These are phyloP conservation scores for Danio aesculapii DNA, from an alignment of 2,797 vertebrate genomes.

Conservation along the genomic window DNA sequence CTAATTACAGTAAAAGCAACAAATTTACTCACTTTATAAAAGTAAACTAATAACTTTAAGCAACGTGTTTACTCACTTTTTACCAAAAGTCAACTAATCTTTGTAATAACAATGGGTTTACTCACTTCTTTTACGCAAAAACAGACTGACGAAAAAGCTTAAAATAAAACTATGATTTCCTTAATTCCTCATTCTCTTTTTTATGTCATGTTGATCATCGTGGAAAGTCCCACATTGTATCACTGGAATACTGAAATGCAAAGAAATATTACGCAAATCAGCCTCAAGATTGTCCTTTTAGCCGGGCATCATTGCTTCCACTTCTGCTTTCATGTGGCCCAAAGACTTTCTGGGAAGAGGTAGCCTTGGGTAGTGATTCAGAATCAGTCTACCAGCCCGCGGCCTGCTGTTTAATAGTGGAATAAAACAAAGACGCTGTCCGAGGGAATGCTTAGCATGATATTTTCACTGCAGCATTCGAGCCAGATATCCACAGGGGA, in stretches of 20 bases:
- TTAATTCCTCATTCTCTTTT: not conserved
- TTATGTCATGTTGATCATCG: not conserved
- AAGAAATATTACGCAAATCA: not conserved
- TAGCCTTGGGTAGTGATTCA: conserved; percentile 59
- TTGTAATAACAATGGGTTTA: too few relatives aligned
- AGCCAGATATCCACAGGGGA: not conserved
- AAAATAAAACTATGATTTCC: not conserved
- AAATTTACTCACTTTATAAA: too few relatives aligned
- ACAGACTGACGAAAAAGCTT: not conserved
- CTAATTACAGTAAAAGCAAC: too few relatives aligned
- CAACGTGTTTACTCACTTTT: too few relatives aligned
- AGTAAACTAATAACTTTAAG: too few relatives aligned
- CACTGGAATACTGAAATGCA: not conserved
- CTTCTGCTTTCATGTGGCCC: conserved; percentile 19
- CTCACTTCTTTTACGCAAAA: not conserved
- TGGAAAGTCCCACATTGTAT: conserved; percentile 1
- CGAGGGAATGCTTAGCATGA: conserved; percentile 26
- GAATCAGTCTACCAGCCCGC: not conserved
- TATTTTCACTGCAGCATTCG: not conserved
- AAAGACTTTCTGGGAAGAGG: conserved; percentile 34
- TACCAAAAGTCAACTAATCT: too few relatives aligned
- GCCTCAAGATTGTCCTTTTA: not conserved
- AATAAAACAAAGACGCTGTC: conserved; percentile 47
- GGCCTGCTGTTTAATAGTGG: conserved; percentile 66
- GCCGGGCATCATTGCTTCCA: conserved; percentile 3